phyloP scores from a whole-genome alignment of 2,888 invertebrate species.

The Conistra vaccinii region DNA sequence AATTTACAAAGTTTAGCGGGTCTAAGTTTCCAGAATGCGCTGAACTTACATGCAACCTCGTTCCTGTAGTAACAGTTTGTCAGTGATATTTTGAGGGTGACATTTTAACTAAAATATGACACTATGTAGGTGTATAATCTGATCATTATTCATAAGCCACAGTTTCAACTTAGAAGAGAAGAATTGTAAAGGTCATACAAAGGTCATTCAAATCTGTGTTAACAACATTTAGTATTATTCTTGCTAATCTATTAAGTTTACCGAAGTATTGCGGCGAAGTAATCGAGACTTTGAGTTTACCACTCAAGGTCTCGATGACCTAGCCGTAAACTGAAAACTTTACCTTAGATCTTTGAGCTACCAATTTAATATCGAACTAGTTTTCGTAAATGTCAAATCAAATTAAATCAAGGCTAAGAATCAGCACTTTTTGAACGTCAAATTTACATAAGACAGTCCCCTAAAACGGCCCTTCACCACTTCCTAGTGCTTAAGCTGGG shows the following conservation, averaged over 20 bases:
- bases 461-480: not conserved
- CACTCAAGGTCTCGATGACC: slow-evolving; percentile 2
- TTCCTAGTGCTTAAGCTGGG: too few relatives aligned
- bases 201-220: slow-evolving; percentile 10
- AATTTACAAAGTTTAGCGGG: too few relatives aligned
- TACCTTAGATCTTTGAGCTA: slow-evolving; percentile 7
- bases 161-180: not conserved
- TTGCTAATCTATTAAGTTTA: slow-evolving; percentile 36
- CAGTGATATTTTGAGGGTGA: not conserved
- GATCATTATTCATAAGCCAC: slow-evolving; percentile 30
- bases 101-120: not conserved
- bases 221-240: slow-evolving; percentile 23
- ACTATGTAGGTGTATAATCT: not conserved
- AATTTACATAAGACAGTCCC: not conserved
- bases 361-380: too few relatives aligned
- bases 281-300: slow-evolving; percentile 10
- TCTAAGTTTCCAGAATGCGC: not conserved
- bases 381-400: too few relatives aligned
- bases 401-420: not conserved
- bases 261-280: slow-evolving; percentile 5
- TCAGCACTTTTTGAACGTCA: not conserved
- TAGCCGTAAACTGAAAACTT: slow-evolving; percentile 7
- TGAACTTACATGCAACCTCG: not conserved
- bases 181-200: slow-evolving; percentile 37
- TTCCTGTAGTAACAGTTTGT: too few relatives aligned